A percentile compares a stretch with the other conserved stretches of the same genome.
Evolutionary conservation across 2,888 invertebrate species (phyloP).

Genomic region (Zygaena filipendulae): DNA sequence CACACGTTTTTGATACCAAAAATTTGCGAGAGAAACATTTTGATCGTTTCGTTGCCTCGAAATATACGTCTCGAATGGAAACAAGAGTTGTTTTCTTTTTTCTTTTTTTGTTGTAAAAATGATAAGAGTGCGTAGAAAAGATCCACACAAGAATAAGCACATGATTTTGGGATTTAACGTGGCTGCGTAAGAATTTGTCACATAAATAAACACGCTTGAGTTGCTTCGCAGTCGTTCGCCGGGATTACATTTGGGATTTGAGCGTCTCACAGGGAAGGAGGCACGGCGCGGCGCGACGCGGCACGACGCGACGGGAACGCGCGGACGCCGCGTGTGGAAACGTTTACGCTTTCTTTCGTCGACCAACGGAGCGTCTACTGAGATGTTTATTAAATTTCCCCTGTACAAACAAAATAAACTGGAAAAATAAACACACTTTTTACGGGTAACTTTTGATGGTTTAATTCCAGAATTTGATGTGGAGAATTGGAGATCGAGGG

Average conservation of each 20-base stretch:
- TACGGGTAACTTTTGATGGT: too few relatives aligned
- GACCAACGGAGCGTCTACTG: constrained; percentile 20
- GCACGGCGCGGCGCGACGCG: constrained; percentile 19
- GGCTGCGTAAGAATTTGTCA: constrained; percentile 60
- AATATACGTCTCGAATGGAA: too few relatives aligned
- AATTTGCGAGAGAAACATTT: constrained; percentile 8
- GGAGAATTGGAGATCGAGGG: too few relatives aligned
- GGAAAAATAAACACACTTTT: too few relatives aligned
- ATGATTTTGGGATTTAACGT: constrained; percentile 46
- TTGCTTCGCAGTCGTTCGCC: constrained; percentile 47
- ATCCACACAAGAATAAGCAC: constrained; percentile 33
- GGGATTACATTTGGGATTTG: constrained; percentile 62
- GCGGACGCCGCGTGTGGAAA: constrained; percentile 52
- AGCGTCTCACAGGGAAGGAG: constrained; percentile 27
- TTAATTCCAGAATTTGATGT: too few relatives aligned
- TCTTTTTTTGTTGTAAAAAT: too few relatives aligned
- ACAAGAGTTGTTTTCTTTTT: too few relatives aligned
- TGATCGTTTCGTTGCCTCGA: too few relatives aligned
- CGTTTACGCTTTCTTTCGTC: constrained; percentile 54
- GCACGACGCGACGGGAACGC: constrained; percentile 21
- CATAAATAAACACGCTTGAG: constrained; percentile 64
- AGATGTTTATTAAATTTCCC: constrained; percentile 14
- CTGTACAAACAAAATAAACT: too few relatives aligned
- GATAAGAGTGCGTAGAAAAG: constrained; percentile 23
- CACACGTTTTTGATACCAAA: constrained; percentile 3